These are phyloP conservation scores for Coregonus sp. DNA, from an alignment of 2,797 vertebrate genomes.

Conservation along the genomic window DNA sequence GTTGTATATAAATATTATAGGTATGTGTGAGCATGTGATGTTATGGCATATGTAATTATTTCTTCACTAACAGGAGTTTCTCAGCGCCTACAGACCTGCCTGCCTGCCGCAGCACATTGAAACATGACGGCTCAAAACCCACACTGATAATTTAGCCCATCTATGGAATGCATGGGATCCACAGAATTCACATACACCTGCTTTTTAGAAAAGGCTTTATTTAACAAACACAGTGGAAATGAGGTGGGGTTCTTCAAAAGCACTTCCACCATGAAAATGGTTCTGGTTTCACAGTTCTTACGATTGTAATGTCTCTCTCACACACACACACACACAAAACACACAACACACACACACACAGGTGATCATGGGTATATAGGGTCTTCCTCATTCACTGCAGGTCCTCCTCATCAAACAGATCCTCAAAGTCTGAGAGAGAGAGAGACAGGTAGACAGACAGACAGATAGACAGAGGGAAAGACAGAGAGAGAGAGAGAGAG, in stretches of 20 bases:
- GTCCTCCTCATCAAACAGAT: constrained; percentile 79
- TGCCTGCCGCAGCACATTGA: constrained; percentile 62
- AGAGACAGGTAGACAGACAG: background rate
- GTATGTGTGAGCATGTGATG: background rate
- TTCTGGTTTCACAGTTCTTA: constrained; percentile 17
- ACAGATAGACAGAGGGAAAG: background rate
- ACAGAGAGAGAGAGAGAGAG: background rate
- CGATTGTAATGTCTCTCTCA: background rate
- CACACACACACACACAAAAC: background rate
- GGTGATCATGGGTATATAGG: background rate
- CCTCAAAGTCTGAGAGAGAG: constrained; percentile 73
- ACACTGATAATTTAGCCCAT: constrained; percentile 73
- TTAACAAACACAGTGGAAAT: constrained; percentile 40
- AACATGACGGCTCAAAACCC: constrained; percentile 69
- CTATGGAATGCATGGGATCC: constrained; percentile 69
- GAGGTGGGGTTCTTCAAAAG: constrained; percentile 32
- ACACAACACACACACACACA: too few species aligned
- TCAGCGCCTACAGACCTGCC: constrained; percentile 64
- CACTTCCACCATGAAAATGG: constrained; percentile 10
- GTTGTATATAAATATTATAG: background rate
- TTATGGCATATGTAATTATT: constrained; percentile 72
- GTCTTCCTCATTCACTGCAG: constrained; percentile 65
- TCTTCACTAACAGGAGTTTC: constrained; percentile 73
- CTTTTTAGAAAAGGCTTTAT: constrained; percentile 61
- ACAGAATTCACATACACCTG: constrained; percentile 59